Conservation (phyloP, 2,888 invertebrate species). For the Torymus aiolomorphi region DNA sequence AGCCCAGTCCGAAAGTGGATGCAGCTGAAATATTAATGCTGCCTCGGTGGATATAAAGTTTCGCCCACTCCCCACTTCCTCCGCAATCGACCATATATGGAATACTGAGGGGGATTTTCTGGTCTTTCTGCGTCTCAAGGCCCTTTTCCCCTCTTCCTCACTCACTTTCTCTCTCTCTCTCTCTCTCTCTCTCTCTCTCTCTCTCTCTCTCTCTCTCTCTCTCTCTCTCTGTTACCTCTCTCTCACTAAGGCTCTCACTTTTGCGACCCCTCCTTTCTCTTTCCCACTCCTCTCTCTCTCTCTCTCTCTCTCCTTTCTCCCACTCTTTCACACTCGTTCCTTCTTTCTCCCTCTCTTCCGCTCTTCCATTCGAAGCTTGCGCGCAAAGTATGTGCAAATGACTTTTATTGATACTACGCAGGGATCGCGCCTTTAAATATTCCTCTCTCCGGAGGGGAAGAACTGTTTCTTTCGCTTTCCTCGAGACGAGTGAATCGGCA, state of each 20-base stretch:
- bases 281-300: no score
- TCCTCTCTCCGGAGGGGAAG: not conserved
- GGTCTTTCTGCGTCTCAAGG: no score
- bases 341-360: no score
- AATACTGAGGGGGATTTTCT: not conserved
- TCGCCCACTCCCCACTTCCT: not conserved
- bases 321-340: no score
- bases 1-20: conserved; percentile 14
- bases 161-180: no score
- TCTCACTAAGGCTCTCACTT: not conserved
- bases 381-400: conserved; percentile 23
- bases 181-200: no score
- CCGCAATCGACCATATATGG: conserved; percentile 24
- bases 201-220: no score
- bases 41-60: conserved; percentile 16
- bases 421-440: conserved; percentile 32
- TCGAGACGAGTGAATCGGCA: not conserved
- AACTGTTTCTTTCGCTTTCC: not conserved
- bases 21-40: conserved; percentile 50
- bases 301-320: no score
- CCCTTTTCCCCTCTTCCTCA: no score
- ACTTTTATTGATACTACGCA: conserved; percentile 26
- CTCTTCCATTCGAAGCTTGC: no score
- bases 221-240: no score
- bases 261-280: no score